Evolutionary conservation across 2,888 invertebrate genomes (phyloP).

Genomic region (Anaspis maculata): DNA sequence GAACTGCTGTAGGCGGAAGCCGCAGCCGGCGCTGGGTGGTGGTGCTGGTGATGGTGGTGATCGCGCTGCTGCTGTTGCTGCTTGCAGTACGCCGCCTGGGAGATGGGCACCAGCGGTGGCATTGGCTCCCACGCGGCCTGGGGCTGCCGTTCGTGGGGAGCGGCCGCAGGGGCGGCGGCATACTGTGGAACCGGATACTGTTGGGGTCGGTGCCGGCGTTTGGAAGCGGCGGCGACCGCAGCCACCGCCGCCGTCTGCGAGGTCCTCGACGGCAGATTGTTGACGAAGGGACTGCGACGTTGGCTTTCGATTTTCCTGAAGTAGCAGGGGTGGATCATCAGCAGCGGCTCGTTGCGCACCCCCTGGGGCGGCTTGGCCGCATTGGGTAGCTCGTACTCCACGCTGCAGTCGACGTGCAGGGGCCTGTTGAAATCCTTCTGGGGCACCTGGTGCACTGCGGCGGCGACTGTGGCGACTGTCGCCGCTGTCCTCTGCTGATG

Average conservation of each 20-base stretch:
- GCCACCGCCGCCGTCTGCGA: conserved; percentile 24
- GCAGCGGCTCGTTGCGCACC: conserved; percentile 71
- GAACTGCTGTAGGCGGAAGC: conserved; percentile 34
- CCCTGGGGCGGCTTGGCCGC: conserved; percentile 82
- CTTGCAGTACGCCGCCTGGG: conserved; percentile 32
- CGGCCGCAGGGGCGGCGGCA: too few relatives aligned
- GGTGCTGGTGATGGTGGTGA: too few relatives aligned
- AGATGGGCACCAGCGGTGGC: conserved; percentile 37
- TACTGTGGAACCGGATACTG: conserved; percentile 28
- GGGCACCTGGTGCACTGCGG: conserved; percentile 34
- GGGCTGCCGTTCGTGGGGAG: too few relatives aligned
- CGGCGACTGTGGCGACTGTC: too few relatives aligned
- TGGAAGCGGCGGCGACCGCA: conserved; percentile 21
- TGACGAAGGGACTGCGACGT: conserved; percentile 73
- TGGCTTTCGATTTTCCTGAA: conserved; percentile 81
- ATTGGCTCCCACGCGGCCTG: conserved; percentile 34
- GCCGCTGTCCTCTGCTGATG: too few relatives aligned
- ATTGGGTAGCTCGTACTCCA: conserved; percentile 84
- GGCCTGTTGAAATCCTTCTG: conserved; percentile 80
- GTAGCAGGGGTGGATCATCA: conserved; percentile 86
- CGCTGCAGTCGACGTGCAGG: conserved; percentile 84
- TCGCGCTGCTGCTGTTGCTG: too few relatives aligned
- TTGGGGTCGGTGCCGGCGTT: conserved; percentile 33
- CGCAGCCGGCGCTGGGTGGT: conserved; percentile 44
- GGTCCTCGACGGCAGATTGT: conserved; percentile 58